Evolutionary conservation across 2,113 vertebrate species (phyloP).

Genomic region (Motacilla tschutschensis): DNA sequence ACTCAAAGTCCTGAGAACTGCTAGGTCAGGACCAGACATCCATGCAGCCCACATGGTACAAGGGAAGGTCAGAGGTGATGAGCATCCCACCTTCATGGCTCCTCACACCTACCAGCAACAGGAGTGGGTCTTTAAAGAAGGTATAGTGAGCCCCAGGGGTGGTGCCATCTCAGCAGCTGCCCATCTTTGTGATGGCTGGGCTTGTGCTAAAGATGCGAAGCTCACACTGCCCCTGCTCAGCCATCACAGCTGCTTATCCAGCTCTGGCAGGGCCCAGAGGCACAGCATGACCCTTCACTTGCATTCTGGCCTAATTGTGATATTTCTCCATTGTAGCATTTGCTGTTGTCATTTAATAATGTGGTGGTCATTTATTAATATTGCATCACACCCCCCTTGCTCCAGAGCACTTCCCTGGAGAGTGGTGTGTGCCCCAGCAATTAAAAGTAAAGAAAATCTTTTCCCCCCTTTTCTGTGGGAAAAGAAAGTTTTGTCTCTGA

Average conservation of each 20-base stretch:
- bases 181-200: accelerated
- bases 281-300: not conserved
- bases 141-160: accelerated
- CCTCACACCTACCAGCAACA: not conserved
- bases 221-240: not conserved
- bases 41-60: not conserved
- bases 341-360: not conserved
- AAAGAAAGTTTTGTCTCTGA: constrained; percentile 33
- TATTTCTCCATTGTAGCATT: not conserved
- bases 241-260: not conserved
- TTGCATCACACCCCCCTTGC: not conserved
- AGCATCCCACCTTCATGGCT: not conserved
- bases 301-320: not conserved
- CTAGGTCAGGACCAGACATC: accelerated
- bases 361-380: not conserved
- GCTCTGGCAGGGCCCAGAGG: not conserved
- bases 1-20: not conserved
- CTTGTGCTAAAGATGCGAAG: not conserved
- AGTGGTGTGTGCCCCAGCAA: not conserved
- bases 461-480: constrained; percentile 33
- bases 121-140: not conserved
- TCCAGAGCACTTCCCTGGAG: constrained; percentile 23
- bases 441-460: not conserved
- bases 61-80: not conserved
- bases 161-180: accelerated